Evolutionary conservation across 2,888 invertebrate species (phyloP), one percentile per base, ranked within the genome.

Genomic region (Erynnis tages): DNA sequence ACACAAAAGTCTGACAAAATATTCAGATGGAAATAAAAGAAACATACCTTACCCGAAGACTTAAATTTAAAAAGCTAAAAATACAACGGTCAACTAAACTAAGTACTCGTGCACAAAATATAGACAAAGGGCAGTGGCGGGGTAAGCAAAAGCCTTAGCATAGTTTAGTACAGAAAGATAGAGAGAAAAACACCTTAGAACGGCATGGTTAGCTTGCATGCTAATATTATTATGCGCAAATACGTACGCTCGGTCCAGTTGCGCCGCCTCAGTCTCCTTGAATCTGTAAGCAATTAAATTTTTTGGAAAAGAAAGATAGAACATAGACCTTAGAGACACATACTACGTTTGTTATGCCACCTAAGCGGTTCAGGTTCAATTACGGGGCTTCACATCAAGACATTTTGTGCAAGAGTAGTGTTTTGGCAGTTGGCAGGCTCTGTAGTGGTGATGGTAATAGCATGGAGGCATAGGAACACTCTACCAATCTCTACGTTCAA

Each of bases 241-340:
- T 82, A 94, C 94, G 92, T 94, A 94, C 94, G 94, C 92, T 93
- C 94, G 91, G 90, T 94, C 94, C 92, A 94, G 85, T 69, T 91
- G 93, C 76, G 94, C 93, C 83, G 93, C 93, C 92, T 94, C 94
- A 80, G 93, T 91, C 91, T 94, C 94, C 93, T 94, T 94, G 94
- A 94, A 94, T 94, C 94, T 94, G 94, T 74, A 94, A 94, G 92
- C 88, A 90, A 90, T 89, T 86, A 80, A 86, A 44, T 90, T 82
- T 82, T 84, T 85, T 85, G 86, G 85, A 83, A 83, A 84, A 82
- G 84, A 84, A 80, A 82, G 82, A 85, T 74, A 82, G 76, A 77
- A 77, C 73, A 65, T 71, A 74, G 72, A 73, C 69, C 59, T 73
- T 60, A 73, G 62, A 76, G 72, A 75, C 66, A 75, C 61, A 60